Evolutionary conservation across 2,888 invertebrate genomes (phyloP), one percentile per base, ranked within the genome.

Genomic region (Dolichomitus sp.): DNA sequence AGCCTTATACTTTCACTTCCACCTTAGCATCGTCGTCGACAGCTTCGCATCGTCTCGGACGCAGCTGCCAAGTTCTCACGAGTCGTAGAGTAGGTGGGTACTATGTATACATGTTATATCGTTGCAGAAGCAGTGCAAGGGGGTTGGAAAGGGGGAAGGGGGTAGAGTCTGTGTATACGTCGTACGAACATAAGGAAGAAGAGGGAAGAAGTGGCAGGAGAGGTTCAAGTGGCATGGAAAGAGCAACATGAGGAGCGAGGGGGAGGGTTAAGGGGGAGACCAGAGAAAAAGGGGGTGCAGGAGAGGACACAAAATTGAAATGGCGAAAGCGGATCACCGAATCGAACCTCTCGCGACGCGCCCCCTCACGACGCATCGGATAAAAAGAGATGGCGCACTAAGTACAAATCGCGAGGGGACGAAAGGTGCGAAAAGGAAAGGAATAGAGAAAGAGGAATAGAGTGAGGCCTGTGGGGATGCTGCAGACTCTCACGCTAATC

Each of bases 321-420:
- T 91, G 91, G 90, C 89, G 90, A 91, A 92, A 92, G 91, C 92
- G 92, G 92, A 91, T 92, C 92, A 90, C 85, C 81, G 90, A 90
- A 89, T 90, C 89, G 90, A 87, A 75, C 50, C 72, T 80, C 66
- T 40, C 48, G 54, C 57, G 45, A 27, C 48, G 40, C 61, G 45
- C 69, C 72, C 74, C 72, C 37, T 30, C 52, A 37, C 45, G 33
- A 40, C 50, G 61, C 61, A 17, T 40, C 37, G 52, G 54, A 75
- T 59, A 66, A 61, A 80, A 73, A 61, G 72, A 45, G 50, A 78
- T 14, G 17, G 40, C 30, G 61, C 40, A 19, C 11, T 50, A 59
- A 42, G 48, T 33, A 70, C 65, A 72, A 27, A 57, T 6, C 45
- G 45, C 59, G 37, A 40, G 33, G 59, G 54, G 59, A 42, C 37